Base-by-base conservation (phyloP, 2,113 vertebrate species). In the Cygnus atratus region DNA sequence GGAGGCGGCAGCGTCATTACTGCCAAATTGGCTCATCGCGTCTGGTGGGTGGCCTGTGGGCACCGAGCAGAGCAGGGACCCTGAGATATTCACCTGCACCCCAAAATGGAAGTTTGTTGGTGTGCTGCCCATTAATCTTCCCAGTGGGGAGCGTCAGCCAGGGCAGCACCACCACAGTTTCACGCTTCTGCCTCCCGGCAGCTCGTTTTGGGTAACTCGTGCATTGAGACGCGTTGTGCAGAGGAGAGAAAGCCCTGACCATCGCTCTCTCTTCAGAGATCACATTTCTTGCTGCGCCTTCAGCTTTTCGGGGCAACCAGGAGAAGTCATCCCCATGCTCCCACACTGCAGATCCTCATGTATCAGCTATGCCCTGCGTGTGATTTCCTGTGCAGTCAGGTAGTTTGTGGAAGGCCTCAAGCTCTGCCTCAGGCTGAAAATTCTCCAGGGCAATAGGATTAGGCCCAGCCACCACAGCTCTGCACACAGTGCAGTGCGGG, bases 281-380 rank as follows among this genome's bases (percentile, higher is more conserved):
- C 50, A 48, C 9, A 2, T 33, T 37, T 48, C 73, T 18, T 14
- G 54, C 74, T 26, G 35, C 8, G 1, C 41, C 59, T 39, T 52
- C 62, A 41, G 35, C 43, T 29, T 70, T 62, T 46, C 68, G 7
- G 44, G 33, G 37, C 73, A 58, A 16, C 28, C 24, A 31, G 61
- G 37, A 54, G 25, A 66, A 52, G 41, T 18, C 68, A 19, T 5
- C 63, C 35, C 33, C 26, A 9, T 3, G 21, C 22, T 25, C 21
- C 16, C 8, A 26, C 1, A 0, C 2, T 0, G 37, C 33, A 10
- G 79, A 33, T 41, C 24, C 57, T 57, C 26, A 29, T 3, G 10
- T 11, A 22, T 3, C 33, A 29, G 55, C 77, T 9, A 15, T 15
- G 61, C 41, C 62, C 35, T 3, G 62, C 3, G 1, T 63, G 39